Base-by-base conservation (phyloP, 1,140 invertebrate species). In the Neuroterus valhalla region DNA sequence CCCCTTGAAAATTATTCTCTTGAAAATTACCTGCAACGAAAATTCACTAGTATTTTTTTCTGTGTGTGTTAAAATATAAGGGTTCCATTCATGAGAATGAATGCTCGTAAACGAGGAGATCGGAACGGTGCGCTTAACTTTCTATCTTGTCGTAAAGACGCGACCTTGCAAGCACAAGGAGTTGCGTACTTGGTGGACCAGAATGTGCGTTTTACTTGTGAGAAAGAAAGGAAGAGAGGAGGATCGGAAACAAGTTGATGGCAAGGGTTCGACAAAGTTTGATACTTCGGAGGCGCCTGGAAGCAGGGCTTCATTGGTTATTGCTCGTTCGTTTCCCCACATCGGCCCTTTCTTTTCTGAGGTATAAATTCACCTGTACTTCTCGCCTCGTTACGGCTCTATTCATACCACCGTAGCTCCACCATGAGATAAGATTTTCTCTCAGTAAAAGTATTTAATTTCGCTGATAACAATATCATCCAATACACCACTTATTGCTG, bases 351-450 rank as follows among this genome's bases (percentile, higher is more conserved):
- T 78, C 82, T 81, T 84, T 86, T 84, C 82, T 81, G 81, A 71
- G 75, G 84, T 84, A 86, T 87, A 87, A 86, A 87, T 87, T 86
- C 82, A 86, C 84, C 82, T 84, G 84, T 78, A 80, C 85, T 79
- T 84, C 86, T 83, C 83, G 83, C 81, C 85, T 86, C 84, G 84
- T 85, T 86, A 86, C 84, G 84, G 80, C 85, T 87, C 85, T 86
- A 87, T 87, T 85, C 85, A 86, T 79, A 75, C 76, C 84, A 80
- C 82, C 78, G 83, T 86, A 85, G 84, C 82, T 77, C 66, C 76
- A 62, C 26, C 23, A 62, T 14, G 23, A 62, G 23, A 31, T 23
- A 62, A 62, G 31, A 62, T 62, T 23, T 15, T 26, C 26, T 62
- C 55, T 6, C 14, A 62, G 12, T 31, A 62, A 38, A 62, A 62